Base-by-base conservation (phyloP, 2,888 invertebrate genomes). In the Lasioglossum marginatum region DNA sequence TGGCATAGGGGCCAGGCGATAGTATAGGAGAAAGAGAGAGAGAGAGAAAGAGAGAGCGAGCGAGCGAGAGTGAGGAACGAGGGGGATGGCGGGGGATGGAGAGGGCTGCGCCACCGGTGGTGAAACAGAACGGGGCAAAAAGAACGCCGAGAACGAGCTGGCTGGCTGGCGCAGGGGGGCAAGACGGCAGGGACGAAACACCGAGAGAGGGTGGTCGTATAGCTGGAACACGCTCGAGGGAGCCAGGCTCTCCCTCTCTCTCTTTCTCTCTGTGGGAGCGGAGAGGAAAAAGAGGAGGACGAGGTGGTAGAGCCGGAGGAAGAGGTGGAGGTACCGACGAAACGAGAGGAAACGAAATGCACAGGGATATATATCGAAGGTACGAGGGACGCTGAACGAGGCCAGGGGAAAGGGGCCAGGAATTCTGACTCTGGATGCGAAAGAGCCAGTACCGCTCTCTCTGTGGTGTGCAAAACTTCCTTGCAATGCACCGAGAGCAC, bases 401-500 rank as follows among this genome's bases (percentile, higher is more conserved):
- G 87, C 85, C 87, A 86, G 89, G 86, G 86, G 87, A 79, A 60
- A 79, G 81, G 81, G 79, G 88, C 52, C 75, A 80, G 89, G 84
- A 91, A 87, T 92, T 89, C 92, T 90, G 90, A 92, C 91, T 92
- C 89, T 91, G 91, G 92, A 92, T 92, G 89, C 91, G 90, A 90
- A 83, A 87, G 91, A 82, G 88, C 88, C 85, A 90, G 89, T 86
- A 83, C 91, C 84, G 90, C 88, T 89, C 89, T 88, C 90, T 91
- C 90, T 91, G 92, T 89, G 92, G 93, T 87, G 92, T 92, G 92
- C 91, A 92, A 93, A 93, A 93, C 92, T 93, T 92, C 90, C 91
- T 91, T 90, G 91, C 90, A 89, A 89, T 92, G 87, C 89, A 89
- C 81, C 88, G 82, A 71, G 86, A 88, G 88, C 82, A 83, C 82